Conservation (phyloP, 1,140 invertebrate species). For the Zaprionus camerounensis region DNA sequence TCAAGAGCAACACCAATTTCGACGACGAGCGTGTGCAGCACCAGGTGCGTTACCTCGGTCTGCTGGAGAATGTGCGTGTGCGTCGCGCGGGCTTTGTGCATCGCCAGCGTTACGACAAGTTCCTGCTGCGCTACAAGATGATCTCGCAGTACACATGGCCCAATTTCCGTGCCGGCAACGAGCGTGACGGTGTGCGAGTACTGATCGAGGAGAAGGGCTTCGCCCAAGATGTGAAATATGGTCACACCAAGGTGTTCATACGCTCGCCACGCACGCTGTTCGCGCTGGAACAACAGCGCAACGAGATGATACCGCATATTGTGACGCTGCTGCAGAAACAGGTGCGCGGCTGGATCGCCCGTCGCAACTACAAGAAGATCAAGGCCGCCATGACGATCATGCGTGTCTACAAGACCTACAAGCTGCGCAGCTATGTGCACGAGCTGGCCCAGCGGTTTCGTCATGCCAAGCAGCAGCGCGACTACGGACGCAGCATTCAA, state of each 20-base stretch:
- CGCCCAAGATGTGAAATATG: conserved; percentile 94
- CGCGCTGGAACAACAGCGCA: conserved; percentile 92
- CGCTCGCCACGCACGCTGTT: conserved; percentile 95
- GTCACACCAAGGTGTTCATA: conserved; percentile 98
- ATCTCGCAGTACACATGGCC: conserved; percentile 97
- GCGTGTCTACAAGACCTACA: conserved; percentile 93
- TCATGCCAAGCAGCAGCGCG: conserved; percentile 86
- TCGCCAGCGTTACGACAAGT: conserved; percentile 94
- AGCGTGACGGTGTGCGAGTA: conserved; percentile 92
- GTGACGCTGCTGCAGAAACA: conserved; percentile 97
- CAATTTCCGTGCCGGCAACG: conserved; percentile 91
- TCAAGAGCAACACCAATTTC: conserved; percentile 90
- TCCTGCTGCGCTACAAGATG: conserved; percentile 96
- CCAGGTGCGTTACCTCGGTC: conserved; percentile 95
- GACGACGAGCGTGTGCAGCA: conserved; percentile 92
- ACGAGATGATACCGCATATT: conserved; percentile 93
- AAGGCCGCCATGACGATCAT: conserved; percentile 93
- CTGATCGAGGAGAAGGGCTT: conserved; percentile 93
- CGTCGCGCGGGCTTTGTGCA: conserved; percentile 97
- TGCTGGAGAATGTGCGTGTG: conserved; percentile 97
- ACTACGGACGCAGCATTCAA: conserved; percentile 91
- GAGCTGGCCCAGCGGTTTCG: conserved; percentile 88
- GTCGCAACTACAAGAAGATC: conserved; percentile 92
- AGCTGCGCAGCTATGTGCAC: conserved; percentile 91
- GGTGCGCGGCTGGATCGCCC: conserved; percentile 93